phyloP scores from a whole-genome alignment of 2,888 invertebrate genomes.

The Glaucopsyche alexis region DNA sequence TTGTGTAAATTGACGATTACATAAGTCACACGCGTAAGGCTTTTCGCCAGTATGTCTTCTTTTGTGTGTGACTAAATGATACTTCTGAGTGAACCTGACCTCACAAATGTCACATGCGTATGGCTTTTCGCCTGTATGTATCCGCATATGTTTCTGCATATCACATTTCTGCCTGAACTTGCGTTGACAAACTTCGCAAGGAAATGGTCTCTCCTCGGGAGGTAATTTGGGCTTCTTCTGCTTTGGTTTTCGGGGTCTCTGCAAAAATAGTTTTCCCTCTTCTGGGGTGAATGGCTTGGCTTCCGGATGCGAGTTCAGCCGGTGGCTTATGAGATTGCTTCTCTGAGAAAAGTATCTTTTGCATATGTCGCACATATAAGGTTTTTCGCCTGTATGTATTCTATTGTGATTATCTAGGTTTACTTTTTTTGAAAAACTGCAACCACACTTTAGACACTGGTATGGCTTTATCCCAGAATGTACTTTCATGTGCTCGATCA shows the following conservation, averaged over 20 bases:
- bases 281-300: slow-evolving; percentile 17
- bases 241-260: not conserved
- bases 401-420: slow-evolving; percentile 18
- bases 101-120: slow-evolving; percentile 14
- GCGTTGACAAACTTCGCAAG: slow-evolving; percentile 16
- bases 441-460: slow-evolving; percentile 19
- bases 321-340: slow-evolving; percentile 22
- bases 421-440: slow-evolving; percentile 17
- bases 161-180: slow-evolving; percentile 22
- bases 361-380: slow-evolving; percentile 11
- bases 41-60: slow-evolving; percentile 20
- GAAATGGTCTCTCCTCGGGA: not conserved
- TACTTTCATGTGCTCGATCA: slow-evolving; percentile 16
- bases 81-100: slow-evolving; percentile 12
- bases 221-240: slow-evolving; percentile 2
- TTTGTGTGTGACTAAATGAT: slow-evolving; percentile 8
- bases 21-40: slow-evolving; percentile 14
- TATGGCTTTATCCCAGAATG: slow-evolving; percentile 20
- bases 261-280: slow-evolving; percentile 12
- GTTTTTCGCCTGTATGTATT: slow-evolving; percentile 19
- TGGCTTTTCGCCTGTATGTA: slow-evolving; percentile 28
- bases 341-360: slow-evolving; percentile 14
- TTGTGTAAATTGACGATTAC: slow-evolving; percentile 24
- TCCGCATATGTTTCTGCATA: slow-evolving; percentile 11
- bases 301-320: slow-evolving; percentile 14